Conservation (phyloP, 2,888 invertebrate species). For the Acrobasis suavella region DNA sequence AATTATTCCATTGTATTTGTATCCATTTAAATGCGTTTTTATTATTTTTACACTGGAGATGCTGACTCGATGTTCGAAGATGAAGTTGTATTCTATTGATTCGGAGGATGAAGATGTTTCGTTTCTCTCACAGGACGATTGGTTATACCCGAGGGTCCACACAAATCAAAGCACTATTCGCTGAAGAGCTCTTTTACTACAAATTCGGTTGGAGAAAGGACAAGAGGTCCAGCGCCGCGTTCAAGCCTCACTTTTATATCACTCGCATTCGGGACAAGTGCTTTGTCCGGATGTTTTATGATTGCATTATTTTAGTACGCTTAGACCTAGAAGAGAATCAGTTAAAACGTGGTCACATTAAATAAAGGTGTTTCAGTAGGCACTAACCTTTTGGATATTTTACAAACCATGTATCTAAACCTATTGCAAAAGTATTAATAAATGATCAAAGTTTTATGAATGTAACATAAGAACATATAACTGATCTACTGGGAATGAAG, state of each 20-base stretch:
- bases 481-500: background rate
- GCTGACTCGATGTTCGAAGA: constrained; percentile 6
- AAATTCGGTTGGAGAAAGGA: constrained; percentile 58
- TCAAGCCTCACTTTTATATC: background rate
- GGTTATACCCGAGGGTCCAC: constrained; percentile 37
- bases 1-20: constrained; percentile 27
- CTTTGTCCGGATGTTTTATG: constrained; percentile 1
- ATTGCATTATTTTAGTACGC: background rate
- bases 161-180: constrained; percentile 56
- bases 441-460: too few relatives aligned
- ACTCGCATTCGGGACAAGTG: background rate
- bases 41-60: constrained; percentile 16
- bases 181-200: constrained; percentile 47
- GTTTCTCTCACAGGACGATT: constrained; percentile 5
- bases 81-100: background rate
- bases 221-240: constrained; percentile 47
- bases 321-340: background rate
- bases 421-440: too few relatives aligned
- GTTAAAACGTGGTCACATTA: too few relatives aligned
- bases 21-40: constrained; percentile 28
- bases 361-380: too few relatives aligned
- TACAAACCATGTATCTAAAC: too few relatives aligned
- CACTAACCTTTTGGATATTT: too few relatives aligned
- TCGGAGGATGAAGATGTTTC: constrained; percentile 13
- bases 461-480: too few relatives aligned